phyloP scores from a whole-genome alignment of 2,888 invertebrate genomes.

The Junonia oenone region DNA sequence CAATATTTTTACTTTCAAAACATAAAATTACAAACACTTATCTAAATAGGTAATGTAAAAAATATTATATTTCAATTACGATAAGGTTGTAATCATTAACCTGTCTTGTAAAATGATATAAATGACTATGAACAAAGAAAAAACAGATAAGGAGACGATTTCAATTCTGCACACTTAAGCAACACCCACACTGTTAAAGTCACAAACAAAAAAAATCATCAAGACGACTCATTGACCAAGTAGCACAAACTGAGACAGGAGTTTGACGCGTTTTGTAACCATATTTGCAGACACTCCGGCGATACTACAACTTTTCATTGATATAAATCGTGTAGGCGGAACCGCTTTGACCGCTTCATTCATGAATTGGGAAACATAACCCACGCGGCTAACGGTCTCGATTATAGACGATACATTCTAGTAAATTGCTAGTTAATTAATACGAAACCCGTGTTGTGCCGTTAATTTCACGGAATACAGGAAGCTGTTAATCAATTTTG shows the following conservation, averaged over 20 bases:
- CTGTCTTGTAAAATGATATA: not conserved
- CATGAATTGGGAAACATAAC: constrained; percentile 69
- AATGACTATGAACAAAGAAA: not conserved
- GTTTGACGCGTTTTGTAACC: constrained; percentile 60
- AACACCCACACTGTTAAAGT: not conserved
- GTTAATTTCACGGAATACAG: constrained; percentile 46
- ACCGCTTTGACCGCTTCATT: constrained; percentile 62
- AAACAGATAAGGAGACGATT: not conserved
- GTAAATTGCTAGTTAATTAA: constrained; percentile 70
- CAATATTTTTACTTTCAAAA: not conserved
- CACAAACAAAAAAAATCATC: not conserved
- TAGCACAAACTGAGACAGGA: constrained; percentile 39
- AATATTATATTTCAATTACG: not conserved
- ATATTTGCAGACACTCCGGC: constrained; percentile 57
- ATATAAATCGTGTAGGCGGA: constrained; percentile 58
- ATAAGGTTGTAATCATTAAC: not conserved
- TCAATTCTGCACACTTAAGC: not conserved
- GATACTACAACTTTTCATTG: constrained; percentile 65
- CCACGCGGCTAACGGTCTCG: constrained; percentile 64
- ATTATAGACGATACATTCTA: constrained; percentile 43
- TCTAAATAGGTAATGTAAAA: not conserved
- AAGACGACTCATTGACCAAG: constrained; percentile 24
- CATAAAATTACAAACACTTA: not conserved
- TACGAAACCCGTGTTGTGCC: constrained; percentile 44
- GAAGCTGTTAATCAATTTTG: constrained; percentile 45